Evolutionary conservation across 92 coral and sea anemone species (phyloP).

Genomic region (Porites divaricata): DNA sequence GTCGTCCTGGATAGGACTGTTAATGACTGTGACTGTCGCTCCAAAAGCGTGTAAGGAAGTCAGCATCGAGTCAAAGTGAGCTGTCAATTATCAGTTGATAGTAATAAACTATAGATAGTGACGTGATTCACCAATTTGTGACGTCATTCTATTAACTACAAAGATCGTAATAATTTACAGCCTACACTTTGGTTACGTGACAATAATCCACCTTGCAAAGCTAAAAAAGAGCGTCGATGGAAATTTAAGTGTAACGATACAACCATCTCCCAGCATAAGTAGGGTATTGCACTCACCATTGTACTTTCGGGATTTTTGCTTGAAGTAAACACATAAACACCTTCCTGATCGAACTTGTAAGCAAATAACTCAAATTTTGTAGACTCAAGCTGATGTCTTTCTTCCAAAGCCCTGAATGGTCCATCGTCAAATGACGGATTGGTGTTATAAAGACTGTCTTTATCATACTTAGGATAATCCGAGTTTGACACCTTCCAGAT

Average conservation of each 20-base stretch:
- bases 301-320: conserved; percentile 72
- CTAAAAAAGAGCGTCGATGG: no score
- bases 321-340: conserved; percentile 92
- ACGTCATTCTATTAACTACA: no score
- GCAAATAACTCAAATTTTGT: conserved; percentile 91
- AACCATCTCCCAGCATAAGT: neutral
- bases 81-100: no score
- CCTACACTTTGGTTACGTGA: no score
- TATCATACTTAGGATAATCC: conserved; percentile 87
- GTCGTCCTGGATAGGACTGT: no score
- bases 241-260: neutral
- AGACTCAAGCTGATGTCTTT: conserved; percentile 75
- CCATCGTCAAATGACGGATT: conserved; percentile 95
- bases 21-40: no score
- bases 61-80: no score
- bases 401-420: conserved; percentile 78
- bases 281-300: conserved; percentile 75
- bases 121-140: no score
- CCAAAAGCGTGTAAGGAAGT: no score
- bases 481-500: conserved; percentile 83
- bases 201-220: no score
- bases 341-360: conserved; percentile 86
- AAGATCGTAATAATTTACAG: no score
- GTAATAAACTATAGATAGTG: no score
- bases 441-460: conserved; percentile 86